Base-by-base conservation (phyloP, 2,113 vertebrate genomes). In the Gallinago media region DNA sequence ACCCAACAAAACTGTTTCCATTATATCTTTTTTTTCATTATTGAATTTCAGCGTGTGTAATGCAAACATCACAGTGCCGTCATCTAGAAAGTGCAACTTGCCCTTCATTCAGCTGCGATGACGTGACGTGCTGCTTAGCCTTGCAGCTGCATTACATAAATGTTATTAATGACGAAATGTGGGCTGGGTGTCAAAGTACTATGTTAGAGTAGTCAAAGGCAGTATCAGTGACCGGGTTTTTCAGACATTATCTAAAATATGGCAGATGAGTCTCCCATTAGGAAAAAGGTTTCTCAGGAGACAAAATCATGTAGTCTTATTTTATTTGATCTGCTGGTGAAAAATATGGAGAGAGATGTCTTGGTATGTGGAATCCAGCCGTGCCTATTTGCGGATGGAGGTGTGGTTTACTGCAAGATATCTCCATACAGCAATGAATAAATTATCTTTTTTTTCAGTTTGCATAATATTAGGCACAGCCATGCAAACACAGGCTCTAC, bases 61-160 rank as follows among this genome's bases (percentile, higher is more conserved):
- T 36, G 31, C 59, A 86, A 66, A 74, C 47, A 61, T n/a, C 34
- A 62, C 63, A 67, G 32, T 46, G 65, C 72, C 85, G 61, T 31
- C 90, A 77, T 89, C 75, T 88, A 50, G 63, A 63, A 80, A 93
- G 71, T 49, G 80, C 56, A 84, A 74, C 76, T 81, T 84, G 80
- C 91, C 79, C 75, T 79, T 65, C 74, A 6, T 89, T 91, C 70
- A 79, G 62, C 84, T 75, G 89, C 56, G 49, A 61, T 71, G 81
- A 79, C 0, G 12, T 88, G 89, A 89, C 3, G 2, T 22, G 18
- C 73, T 94, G 73, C 84, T 91, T 34, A 65, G 70, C 62, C 67
- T 94, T 84, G 49, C 65, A 84, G 73, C 32, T 89, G 70, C 49
- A 22, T 87, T 85, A 75, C n/a, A 68, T 77, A 89, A 89, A 94